phyloP scores from a whole-genome alignment of 2,113 vertebrate genomes.

The Tragelaphus buxtoni region DNA sequence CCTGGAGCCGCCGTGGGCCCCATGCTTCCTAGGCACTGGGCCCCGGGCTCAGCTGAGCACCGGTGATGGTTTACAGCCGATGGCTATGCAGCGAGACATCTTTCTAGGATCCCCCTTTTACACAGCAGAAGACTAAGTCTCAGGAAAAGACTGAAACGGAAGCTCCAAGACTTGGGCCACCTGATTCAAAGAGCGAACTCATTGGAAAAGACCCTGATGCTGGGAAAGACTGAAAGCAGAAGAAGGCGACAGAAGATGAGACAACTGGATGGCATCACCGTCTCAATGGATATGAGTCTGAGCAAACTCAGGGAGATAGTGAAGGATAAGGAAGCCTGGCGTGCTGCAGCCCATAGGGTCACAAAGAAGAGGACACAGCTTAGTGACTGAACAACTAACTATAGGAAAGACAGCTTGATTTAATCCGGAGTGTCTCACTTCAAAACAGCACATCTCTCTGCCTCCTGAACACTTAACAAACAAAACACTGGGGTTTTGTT shows the following conservation, averaged over 20 bases:
- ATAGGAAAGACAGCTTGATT: neutral
- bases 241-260: neutral
- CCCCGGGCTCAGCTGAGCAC: neutral
- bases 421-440: neutral
- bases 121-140: neutral
- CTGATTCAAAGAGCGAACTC: neutral
- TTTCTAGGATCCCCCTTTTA: neutral
- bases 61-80: fast-evolving
- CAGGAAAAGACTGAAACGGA: neutral
- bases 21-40: neutral
- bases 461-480: neutral
- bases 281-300: neutral
- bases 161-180: neutral
- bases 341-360: neutral
- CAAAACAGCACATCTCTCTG: neutral
- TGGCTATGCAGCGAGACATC: neutral
- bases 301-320: neutral
- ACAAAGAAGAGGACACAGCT: neutral
- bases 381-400: neutral
- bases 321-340: neutral
- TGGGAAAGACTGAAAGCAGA: neutral
- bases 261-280: neutral
- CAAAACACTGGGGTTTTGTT: neutral
- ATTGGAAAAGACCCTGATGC: neutral
- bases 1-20: neutral